Percentiles rank a stretch among this genome's conserved stretches.
Evolutionary conservation across 1,140 invertebrate genomes (phyloP).

Genomic region (Onthophagus taurus): DNA sequence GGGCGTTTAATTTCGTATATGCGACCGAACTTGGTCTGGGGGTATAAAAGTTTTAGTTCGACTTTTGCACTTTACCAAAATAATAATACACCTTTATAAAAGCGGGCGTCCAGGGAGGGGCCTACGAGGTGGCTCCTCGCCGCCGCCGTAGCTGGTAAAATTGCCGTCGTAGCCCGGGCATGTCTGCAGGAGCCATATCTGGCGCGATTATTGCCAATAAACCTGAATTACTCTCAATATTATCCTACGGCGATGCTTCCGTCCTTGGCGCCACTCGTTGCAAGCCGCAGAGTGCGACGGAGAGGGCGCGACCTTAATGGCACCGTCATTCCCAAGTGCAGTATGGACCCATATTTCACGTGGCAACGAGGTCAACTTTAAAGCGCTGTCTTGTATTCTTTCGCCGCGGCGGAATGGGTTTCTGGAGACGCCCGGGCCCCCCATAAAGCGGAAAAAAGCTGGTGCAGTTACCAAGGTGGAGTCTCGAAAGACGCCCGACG

Average conservation of each 20-base stretch:
- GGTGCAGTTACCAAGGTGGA: slow-evolving; percentile 5
- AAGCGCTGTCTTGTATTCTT: slow-evolving; percentile 25
- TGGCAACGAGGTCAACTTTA: slow-evolving; percentile 26
- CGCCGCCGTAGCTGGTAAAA: slow-evolving; percentile 26
- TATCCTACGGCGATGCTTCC: slow-evolving; percentile 25
- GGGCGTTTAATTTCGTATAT: slow-evolving; percentile 1
- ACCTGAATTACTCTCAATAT: slow-evolving; percentile 34
- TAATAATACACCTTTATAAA: slow-evolving; percentile 22
- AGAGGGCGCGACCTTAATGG: slow-evolving; percentile 11
- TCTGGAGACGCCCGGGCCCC: slow-evolving; percentile 19
- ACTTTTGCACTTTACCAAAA: slow-evolving; percentile 20
- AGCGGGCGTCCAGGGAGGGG: slow-evolving; percentile 19
- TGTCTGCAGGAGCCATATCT: slow-evolving; percentile 33
- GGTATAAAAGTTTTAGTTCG: slow-evolving; percentile 12
- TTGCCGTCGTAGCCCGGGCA: slow-evolving; percentile 22
- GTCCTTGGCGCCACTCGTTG: slow-evolving; percentile 2
- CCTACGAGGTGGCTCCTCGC: slow-evolving; percentile 9
- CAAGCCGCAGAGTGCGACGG: not conserved
- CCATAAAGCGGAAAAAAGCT: slow-evolving; percentile 20
- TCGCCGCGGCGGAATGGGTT: slow-evolving; percentile 20
- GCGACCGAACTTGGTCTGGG: slow-evolving; percentile 8
- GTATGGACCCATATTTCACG: slow-evolving; percentile 23
- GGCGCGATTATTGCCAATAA: slow-evolving; percentile 34
- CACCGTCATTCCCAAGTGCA: slow-evolving; percentile 15
- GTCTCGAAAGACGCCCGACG: no score